A percentile compares a stretch with the other conserved stretches of the same genome.
Conservation (phyloP, 2,113 vertebrate species). For the Todiramphus chloris region DNA sequence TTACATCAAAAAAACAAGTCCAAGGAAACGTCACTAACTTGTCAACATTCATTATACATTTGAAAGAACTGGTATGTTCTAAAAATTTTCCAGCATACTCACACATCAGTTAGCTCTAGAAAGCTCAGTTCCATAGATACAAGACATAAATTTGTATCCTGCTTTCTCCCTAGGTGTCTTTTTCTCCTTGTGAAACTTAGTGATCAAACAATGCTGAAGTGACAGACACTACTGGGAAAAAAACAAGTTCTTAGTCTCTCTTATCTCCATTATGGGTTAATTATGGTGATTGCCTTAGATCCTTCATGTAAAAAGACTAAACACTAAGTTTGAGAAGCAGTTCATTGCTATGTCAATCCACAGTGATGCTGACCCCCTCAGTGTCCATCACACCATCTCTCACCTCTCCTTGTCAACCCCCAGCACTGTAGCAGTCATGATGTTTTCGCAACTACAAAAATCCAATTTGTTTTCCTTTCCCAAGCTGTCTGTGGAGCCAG, state of each 20-base stretch:
- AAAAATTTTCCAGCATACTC: background rate
- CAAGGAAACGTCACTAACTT: background rate
- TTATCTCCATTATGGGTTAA: background rate
- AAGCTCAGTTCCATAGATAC: background rate
- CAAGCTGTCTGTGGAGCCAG: background rate
- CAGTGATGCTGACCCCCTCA: accelerated
- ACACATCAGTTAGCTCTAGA: background rate
- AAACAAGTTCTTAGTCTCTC: background rate
- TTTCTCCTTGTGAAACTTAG: background rate
- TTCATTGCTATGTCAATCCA: background rate
- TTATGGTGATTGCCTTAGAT: background rate
- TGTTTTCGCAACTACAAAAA: background rate
- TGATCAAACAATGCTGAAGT: background rate
- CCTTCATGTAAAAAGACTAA: background rate
- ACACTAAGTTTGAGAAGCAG: background rate
- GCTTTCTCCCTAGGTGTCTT: background rate
- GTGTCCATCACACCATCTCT: background rate
- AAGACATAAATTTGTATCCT: background rate
- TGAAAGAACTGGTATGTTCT: background rate
- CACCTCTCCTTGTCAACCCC: background rate
- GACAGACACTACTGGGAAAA: background rate
- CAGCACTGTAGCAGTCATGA: accelerated
- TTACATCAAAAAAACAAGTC: background rate
- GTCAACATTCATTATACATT: background rate
- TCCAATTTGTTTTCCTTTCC: background rate